These are phyloP conservation scores for Pyrrhia umbra DNA, from an alignment of 2,888 invertebrate genomes.

Conservation along the genomic window DNA sequence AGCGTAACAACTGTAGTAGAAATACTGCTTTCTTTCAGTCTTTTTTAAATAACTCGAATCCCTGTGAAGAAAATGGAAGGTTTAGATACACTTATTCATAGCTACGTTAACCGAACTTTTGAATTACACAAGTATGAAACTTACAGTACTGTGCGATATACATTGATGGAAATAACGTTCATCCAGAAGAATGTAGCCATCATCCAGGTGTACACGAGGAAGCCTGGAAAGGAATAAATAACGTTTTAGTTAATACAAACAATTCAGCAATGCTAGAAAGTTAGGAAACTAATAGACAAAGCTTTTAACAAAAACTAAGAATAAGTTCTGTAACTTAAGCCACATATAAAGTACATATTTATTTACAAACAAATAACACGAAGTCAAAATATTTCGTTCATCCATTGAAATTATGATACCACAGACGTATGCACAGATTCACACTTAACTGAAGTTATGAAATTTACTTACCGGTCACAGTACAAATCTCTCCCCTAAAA, in stretches of 20 bases:
- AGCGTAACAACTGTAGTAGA: slow-evolving; percentile 90
- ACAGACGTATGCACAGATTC: not conserved
- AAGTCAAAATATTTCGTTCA: too few species aligned
- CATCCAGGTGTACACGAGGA: slow-evolving; percentile 91
- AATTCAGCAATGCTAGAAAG: too few species aligned
- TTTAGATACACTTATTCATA: not conserved
- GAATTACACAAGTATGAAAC: too few species aligned
- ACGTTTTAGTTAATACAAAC: too few species aligned
- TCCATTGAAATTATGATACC: not conserved
- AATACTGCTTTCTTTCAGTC: slow-evolving; percentile 88
- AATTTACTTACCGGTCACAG: slow-evolving; percentile 84
- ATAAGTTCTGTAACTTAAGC: too few species aligned
- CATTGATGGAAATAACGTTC: slow-evolving; percentile 92
- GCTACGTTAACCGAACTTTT: not conserved
- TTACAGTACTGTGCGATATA: slow-evolving; percentile 92
- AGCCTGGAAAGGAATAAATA: slow-evolving; percentile 78
- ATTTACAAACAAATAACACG: too few species aligned
- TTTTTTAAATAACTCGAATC: slow-evolving; percentile 80
- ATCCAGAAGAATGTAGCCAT: slow-evolving; percentile 93
- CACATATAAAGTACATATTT: too few species aligned
- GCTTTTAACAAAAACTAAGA: too few species aligned
- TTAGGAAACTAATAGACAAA: too few species aligned
- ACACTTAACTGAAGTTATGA: too few species aligned
- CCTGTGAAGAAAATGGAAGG: slow-evolving; percentile 60
- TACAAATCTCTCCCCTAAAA: slow-evolving; percentile 82